Evolutionary conservation across 1,140 invertebrate genomes (phyloP).

Genomic region (Delia radicum): DNA sequence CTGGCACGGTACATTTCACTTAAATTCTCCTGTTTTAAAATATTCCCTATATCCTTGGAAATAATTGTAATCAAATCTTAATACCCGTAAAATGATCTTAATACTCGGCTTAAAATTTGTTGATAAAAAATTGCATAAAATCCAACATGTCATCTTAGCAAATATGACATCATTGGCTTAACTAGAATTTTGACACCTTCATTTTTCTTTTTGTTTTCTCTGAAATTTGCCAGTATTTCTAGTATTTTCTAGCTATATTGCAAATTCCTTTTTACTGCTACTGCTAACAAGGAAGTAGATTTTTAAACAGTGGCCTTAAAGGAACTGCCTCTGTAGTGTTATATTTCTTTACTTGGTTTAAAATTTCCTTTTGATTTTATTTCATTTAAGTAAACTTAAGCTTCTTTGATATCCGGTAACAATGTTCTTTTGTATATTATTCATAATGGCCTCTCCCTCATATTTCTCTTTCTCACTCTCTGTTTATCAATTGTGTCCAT

Average conservation of each 20-base stretch:
- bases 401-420: slow-evolving; percentile 26
- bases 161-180: slow-evolving; percentile 54
- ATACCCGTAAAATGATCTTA: background rate
- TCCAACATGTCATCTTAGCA: background rate
- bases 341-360: no score
- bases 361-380: background rate
- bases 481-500: background rate
- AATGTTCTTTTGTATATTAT: background rate
- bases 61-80: slow-evolving; percentile 16
- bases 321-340: background rate
- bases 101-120: background rate
- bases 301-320: background rate
- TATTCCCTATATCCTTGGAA: background rate
- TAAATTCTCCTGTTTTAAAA: background rate
- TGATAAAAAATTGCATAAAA: background rate
- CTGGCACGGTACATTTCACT: slow-evolving; percentile 17
- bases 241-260: background rate
- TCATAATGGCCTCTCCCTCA: background rate
- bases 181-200: slow-evolving; percentile 52
- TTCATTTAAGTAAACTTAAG: slow-evolving; percentile 9
- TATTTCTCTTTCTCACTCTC: background rate
- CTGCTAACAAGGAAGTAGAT: background rate
- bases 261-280: no score
- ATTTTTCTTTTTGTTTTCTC: background rate
- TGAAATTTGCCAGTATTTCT: background rate